Conservation (phyloP, 2,797 vertebrate genomes). For the Pogoniulus pusillus region DNA sequence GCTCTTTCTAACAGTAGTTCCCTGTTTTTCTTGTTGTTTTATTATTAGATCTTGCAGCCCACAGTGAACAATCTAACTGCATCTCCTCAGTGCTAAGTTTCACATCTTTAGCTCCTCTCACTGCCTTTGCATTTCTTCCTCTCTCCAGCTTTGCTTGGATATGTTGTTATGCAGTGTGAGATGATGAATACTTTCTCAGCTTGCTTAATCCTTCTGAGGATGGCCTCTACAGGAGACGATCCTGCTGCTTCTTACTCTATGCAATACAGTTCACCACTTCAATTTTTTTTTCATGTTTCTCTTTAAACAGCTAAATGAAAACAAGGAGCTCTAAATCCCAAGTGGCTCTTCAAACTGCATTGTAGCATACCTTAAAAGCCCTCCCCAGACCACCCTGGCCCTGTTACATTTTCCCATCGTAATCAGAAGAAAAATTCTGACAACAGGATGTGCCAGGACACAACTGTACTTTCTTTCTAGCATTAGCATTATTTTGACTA, state of each 20-base stretch:
- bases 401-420: neutral
- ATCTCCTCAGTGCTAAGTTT: neutral
- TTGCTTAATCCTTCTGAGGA: neutral
- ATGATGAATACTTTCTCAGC: neutral
- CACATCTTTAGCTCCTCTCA: neutral
- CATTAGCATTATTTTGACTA: neutral
- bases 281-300: neutral
- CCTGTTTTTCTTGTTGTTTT: neutral
- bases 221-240: neutral
- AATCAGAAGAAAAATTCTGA: neutral
- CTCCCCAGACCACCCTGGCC: neutral
- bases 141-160: neutral
- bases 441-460: neutral
- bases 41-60: neutral
- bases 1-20: neutral
- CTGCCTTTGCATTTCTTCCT: neutral
- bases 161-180: neutral
- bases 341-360: neutral
- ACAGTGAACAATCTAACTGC: rapidly evolving
- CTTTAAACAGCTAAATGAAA: neutral
- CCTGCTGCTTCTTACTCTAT: neutral
- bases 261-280: neutral
- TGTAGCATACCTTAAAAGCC: neutral
- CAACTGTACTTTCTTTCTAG: neutral
- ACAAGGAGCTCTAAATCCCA: neutral